Conservation (phyloP, 1,140 invertebrate genomes). For the Ladona fulva region DNA sequence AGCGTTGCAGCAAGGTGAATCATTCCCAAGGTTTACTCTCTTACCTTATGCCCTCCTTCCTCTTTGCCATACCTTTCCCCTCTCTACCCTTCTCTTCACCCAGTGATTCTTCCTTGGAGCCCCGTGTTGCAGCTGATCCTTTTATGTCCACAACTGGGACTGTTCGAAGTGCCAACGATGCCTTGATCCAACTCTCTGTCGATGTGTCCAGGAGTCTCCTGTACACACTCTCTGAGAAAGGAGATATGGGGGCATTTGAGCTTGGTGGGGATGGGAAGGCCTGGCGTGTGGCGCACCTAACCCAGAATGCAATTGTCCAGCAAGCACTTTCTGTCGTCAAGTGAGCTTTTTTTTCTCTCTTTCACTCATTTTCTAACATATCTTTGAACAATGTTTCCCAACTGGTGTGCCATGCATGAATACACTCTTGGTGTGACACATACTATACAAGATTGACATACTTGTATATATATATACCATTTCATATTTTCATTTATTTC, state of each 20-base stretch:
- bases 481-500: too few species aligned
- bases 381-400: too few species aligned
- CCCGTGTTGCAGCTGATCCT: neutral
- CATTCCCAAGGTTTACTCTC: slow-evolving; percentile 81
- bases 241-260: slow-evolving; percentile 79
- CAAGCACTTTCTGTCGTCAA: slow-evolving; percentile 68
- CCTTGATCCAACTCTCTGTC: slow-evolving; percentile 79
- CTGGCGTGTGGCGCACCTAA: slow-evolving; percentile 61
- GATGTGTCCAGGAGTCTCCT: slow-evolving; percentile 86
- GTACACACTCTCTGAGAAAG: slow-evolving; percentile 78
- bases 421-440: too few species aligned
- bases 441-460: too few species aligned
- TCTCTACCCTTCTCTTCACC: neutral
- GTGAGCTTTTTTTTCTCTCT: slow-evolving; percentile 43
- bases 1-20: slow-evolving; percentile 91
- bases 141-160: slow-evolving; percentile 24
- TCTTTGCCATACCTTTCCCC: slow-evolving; percentile 28
- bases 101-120: neutral
- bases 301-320: slow-evolving; percentile 67
- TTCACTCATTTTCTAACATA: too few species aligned
- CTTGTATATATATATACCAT: too few species aligned
- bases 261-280: slow-evolving; percentile 68
- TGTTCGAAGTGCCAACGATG: slow-evolving; percentile 77
- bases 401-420: too few species aligned
- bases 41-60: slow-evolving; percentile 84